phyloP scores from a whole-genome alignment of 2,797 vertebrate species.

The Todus mexicanus region DNA sequence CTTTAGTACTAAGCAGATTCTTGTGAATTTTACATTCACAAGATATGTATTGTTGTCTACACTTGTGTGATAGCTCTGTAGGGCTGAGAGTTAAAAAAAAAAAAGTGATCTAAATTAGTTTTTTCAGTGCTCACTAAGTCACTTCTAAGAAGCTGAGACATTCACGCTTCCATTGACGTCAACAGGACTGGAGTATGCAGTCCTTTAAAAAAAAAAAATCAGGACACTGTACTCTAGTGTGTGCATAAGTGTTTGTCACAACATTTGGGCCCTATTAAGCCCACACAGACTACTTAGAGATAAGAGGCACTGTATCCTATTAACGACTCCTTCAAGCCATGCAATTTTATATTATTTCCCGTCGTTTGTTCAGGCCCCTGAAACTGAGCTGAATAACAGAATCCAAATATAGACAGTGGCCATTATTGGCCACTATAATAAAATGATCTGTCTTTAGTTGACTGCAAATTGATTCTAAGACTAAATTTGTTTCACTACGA shows the following conservation, averaged over 20 bases:
- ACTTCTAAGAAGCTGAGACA: background rate
- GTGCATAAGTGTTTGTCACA: slow-evolving; percentile 24
- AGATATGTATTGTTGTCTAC: background rate
- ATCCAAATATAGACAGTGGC: background rate
- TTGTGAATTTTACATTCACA: background rate
- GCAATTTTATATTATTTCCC: background rate
- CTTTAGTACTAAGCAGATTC: background rate
- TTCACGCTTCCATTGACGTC: background rate
- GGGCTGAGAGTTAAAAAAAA: background rate
- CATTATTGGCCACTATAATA: background rate
- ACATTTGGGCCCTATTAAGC: background rate
- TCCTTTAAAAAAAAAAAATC: background rate
- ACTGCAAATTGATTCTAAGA: background rate
- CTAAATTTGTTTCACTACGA: background rate
- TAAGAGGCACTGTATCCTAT: slow-evolving; percentile 6
- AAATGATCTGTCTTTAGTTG: background rate
- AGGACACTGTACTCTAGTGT: background rate
- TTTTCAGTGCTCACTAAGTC: background rate
- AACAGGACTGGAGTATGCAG: background rate
- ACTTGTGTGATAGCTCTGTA: background rate
- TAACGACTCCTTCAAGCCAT: background rate
- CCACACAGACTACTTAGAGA: slow-evolving; percentile 1
- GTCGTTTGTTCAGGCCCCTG: background rate
- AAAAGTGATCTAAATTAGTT: background rate
- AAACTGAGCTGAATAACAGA: background rate